A percentile compares a stretch with the other conserved stretches of the same genome.
Conservation (phyloP, 1,140 invertebrate genomes). For the Diorhabda sublineata region DNA sequence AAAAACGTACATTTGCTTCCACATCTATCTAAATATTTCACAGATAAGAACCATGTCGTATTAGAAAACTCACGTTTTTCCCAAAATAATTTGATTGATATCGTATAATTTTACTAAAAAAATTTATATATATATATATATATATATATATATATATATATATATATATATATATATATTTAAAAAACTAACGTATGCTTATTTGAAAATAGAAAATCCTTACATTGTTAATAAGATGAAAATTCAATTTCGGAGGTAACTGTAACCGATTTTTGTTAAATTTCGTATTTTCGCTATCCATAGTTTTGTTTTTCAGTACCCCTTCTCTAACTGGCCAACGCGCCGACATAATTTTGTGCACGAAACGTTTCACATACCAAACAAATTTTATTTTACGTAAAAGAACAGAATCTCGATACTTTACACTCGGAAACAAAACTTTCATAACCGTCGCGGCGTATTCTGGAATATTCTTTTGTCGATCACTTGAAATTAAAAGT, state of each 20-base stretch:
- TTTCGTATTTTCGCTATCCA: slow-evolving; percentile 45
- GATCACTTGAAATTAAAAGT: neutral
- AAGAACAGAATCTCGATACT: neutral
- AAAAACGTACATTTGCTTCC: no score
- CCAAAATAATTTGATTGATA: no score
- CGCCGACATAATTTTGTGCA: slow-evolving; percentile 43
- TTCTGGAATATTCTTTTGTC: neutral
- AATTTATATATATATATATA: no score
- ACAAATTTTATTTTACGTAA: no score
- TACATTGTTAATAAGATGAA: slow-evolving; percentile 27
- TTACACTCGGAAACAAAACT: neutral
- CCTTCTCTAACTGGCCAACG: slow-evolving; percentile 67
- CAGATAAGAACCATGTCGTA: no score
- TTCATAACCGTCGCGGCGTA: neutral
- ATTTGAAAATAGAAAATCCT: slow-evolving; percentile 19
- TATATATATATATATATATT: neutral
- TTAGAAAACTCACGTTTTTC: no score
- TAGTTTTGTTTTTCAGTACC: slow-evolving; percentile 53
- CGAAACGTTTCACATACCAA: neutral
- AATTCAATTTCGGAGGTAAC: slow-evolving; percentile 29
- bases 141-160: no score
- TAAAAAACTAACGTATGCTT: no score
- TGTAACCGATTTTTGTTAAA: slow-evolving; percentile 20
- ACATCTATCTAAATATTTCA: no score
- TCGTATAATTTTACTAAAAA: no score